A percentile compares a stretch with the other conserved stretches of the same genome.
phyloP scores from a whole-genome alignment of 1,140 invertebrate species.

The Pseudomyrmex gracilis region DNA sequence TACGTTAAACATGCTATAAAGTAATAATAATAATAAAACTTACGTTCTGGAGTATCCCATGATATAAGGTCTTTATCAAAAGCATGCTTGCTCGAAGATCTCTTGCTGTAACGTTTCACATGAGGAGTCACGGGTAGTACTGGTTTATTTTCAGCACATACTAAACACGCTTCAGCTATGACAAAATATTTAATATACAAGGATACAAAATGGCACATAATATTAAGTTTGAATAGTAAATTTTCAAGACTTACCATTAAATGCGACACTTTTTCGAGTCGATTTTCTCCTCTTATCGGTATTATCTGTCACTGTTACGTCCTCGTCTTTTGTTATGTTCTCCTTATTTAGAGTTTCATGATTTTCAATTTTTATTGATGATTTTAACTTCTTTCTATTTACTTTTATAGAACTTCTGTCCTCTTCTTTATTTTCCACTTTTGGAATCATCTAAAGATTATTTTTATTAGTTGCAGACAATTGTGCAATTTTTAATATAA shows the following conservation, averaged over 20 bases:
- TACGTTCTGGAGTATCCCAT: slow-evolving; percentile 43
- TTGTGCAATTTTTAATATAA: background rate
- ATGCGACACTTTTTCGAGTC: slow-evolving; percentile 68
- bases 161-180: slow-evolving; percentile 62
- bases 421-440: slow-evolving; percentile 25
- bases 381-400: slow-evolving; percentile 25
- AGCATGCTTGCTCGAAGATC: background rate
- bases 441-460: slow-evolving; percentile 23
- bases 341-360: background rate
- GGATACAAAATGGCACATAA: background rate
- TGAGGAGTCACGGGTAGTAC: slow-evolving; percentile 69
- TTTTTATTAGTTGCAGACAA: background rate
- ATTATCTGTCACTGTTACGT: slow-evolving; percentile 2
- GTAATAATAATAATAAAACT: slow-evolving; percentile 11
- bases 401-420: slow-evolving; percentile 28
- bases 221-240: slow-evolving; percentile 3
- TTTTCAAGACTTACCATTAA: slow-evolving; percentile 56
- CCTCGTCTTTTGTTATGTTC: background rate
- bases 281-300: slow-evolving; percentile 56
- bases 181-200: slow-evolving; percentile 40
- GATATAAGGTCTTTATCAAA: slow-evolving; percentile 39
- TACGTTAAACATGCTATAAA: too few relatives aligned
- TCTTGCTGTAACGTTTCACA: slow-evolving; percentile 24
- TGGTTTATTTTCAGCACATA: slow-evolving; percentile 58
- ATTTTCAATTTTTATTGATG: background rate